Conservation (phyloP, 2,113 vertebrate species). For the Percina caprodes region DNA sequence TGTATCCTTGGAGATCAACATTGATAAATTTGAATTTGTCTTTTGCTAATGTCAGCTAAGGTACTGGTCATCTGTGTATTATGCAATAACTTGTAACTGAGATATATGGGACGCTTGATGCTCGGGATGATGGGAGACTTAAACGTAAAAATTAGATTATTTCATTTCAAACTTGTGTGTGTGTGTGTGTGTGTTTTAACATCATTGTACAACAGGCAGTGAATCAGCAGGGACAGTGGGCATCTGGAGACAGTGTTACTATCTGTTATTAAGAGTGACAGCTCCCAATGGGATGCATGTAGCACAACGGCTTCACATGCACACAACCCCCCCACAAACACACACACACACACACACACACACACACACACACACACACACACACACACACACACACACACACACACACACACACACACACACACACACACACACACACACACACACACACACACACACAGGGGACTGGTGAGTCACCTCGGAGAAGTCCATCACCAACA, state of each 20-base stretch:
- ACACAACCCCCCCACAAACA: slow-evolving; percentile 7
- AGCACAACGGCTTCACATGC: slow-evolving; percentile 20
- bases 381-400: too few species aligned
- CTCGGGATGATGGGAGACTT: slow-evolving; percentile 29
- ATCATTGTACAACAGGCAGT: slow-evolving; percentile 30
- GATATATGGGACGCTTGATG: slow-evolving; percentile 35
- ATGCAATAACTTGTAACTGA: slow-evolving; percentile 32
- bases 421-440: slow-evolving; percentile 15
- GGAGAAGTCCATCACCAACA: slow-evolving; percentile 58
- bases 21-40: slow-evolving; percentile 40
- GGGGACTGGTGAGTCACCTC: slow-evolving; percentile 72
- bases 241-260: slow-evolving; percentile 66
- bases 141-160: slow-evolving; percentile 36
- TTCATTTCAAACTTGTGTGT: slow-evolving; percentile 35
- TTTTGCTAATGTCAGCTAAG: slow-evolving; percentile 25
- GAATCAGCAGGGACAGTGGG: slow-evolving; percentile 52
- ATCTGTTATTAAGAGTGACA: slow-evolving; percentile 67
- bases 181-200: slow-evolving; percentile 21
- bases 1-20: slow-evolving; percentile 50
- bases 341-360: too few species aligned
- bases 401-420: slow-evolving; percentile 21
- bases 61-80: slow-evolving; percentile 38
- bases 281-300: slow-evolving; percentile 41
- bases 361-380: too few species aligned
- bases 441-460: too few species aligned